Conservation (phyloP, 2,113 vertebrate species). For the Catharus bicknelli region DNA sequence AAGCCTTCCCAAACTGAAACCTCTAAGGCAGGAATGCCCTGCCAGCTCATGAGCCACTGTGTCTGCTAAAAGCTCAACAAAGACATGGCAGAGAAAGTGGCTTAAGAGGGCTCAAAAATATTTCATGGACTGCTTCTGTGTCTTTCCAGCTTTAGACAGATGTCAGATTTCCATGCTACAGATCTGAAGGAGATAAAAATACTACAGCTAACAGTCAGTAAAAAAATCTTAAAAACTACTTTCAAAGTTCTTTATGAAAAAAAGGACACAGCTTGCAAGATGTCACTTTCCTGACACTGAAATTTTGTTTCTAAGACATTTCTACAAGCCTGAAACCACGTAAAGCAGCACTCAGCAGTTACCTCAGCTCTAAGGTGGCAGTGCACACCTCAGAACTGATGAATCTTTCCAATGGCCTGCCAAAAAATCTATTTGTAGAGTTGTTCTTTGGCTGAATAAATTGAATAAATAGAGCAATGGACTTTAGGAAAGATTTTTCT, state of each 20-base stretch:
- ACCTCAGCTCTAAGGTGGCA: background rate
- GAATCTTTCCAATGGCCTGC: background rate
- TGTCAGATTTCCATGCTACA: background rate
- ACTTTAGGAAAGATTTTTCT: background rate
- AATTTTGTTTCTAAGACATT: background rate
- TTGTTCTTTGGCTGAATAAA: background rate
- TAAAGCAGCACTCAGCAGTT: background rate
- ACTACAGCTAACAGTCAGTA: background rate
- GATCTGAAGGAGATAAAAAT: background rate
- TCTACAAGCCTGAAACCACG: background rate
- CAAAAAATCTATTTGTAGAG: background rate
- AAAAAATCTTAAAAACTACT: background rate
- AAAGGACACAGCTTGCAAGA: background rate
- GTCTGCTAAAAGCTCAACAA: background rate
- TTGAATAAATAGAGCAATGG: background rate
- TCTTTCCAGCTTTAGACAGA: background rate
- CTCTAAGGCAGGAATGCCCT: background rate
- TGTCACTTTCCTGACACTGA: background rate
- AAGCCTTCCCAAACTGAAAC: background rate
- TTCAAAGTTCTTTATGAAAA: background rate
- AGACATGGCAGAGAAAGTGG: background rate
- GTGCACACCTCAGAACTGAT: background rate
- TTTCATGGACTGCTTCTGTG: background rate
- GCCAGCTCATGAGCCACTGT: background rate
- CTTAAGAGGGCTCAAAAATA: background rate